These are phyloP conservation scores for Lerista edwardsae DNA, from an alignment of 2,797 vertebrate species.

Conservation along the genomic window DNA sequence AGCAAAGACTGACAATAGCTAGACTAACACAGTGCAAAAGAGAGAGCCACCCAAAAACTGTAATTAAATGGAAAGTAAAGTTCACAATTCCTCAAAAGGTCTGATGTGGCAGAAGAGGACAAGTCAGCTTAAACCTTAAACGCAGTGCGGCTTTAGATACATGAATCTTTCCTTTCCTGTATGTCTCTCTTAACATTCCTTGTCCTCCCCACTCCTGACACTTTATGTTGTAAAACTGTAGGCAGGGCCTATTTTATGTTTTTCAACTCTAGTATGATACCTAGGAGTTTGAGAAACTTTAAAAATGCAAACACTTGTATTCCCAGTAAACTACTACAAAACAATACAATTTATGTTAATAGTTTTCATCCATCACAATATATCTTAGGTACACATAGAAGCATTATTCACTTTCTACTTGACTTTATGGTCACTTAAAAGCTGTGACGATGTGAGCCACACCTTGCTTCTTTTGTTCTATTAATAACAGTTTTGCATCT, in stretches of 20 bases:
- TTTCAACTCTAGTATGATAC: background rate
- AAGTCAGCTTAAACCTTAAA: background rate
- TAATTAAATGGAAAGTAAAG: background rate
- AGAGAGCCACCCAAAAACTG: background rate
- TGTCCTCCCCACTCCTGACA: too few relatives aligned
- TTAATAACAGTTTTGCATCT: background rate
- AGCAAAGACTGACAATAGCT: background rate
- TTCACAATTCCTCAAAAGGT: background rate
- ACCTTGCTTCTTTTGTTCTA: too few relatives aligned
- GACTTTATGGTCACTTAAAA: fast-evolving
- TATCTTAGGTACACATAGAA: background rate
- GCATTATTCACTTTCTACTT: fast-evolving
- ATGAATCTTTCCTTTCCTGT: too few relatives aligned
- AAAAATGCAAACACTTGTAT: background rate
- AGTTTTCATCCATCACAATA: background rate
- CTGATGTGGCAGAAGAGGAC: background rate
- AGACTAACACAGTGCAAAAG: background rate
- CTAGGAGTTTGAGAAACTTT: background rate
- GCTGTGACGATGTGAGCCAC: too few relatives aligned
- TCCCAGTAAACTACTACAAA: background rate
- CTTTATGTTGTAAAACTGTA: background rate
- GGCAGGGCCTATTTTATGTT: background rate
- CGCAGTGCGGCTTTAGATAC: background rate
- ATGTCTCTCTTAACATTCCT: background rate
- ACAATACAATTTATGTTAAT: background rate